Base-by-base conservation (phyloP, 2,113 vertebrate genomes). In the Lycaon pictus region DNA sequence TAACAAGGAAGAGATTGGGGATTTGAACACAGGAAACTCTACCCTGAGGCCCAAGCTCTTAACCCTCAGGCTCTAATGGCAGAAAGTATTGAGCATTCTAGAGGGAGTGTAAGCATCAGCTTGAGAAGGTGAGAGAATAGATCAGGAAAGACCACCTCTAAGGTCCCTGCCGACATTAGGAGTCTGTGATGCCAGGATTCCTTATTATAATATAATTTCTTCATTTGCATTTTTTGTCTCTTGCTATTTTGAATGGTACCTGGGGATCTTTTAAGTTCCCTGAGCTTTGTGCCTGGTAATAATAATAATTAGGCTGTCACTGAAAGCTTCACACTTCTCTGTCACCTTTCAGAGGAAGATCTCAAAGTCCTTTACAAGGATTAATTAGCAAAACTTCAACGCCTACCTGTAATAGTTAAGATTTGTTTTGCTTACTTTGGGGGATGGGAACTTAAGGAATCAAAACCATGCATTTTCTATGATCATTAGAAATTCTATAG, bases 241-340 rank as follows among this genome's bases (percentile, higher is more conserved):
- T 97, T 97, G 87, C 91, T 97, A 94, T 97, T 98, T 97, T 95
- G 91, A 97, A 97, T 91, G 93, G 95, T 97, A 96, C 95, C 91
- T 95, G 86, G 95, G 95, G 88, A 97, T 90, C 95, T 97, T 97
- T 97, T 92, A 91, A 94, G 82, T 96, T 98, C 72, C 79, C 93
- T 76, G 85, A 97, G 95, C 96, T 97, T 95, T 93, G 67, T 97
- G 85, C 82, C 88, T 82, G 60, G 77, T 97, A 97, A 98, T 98
- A 97, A 98, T 92, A 98, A 97, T 97, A 97, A 98, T 98, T 97
- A 98, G 84, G 71, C 95, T 97, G 98, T 96, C 97, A 96, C 83
- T 15, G 71, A 85, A 90, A 94, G 80, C 87, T 92, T 96, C 96
- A 93, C 62, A 84, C 74, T n/a, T 91, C 3, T 72, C 74, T 93